Evolutionary conservation across 2,113 vertebrate genomes (phyloP).

Genomic region (Lepus timidus): DNA sequence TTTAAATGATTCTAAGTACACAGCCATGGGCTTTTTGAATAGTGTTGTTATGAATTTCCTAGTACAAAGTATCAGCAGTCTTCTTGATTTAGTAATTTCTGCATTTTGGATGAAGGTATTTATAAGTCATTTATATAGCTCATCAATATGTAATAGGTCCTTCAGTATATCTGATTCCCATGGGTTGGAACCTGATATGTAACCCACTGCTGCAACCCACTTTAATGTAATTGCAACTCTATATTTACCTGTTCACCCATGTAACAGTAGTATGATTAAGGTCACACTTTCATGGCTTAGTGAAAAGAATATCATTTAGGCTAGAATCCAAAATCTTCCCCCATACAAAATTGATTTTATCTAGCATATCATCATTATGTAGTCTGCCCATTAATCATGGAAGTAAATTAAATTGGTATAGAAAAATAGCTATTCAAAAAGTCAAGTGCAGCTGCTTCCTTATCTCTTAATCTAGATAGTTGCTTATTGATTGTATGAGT

Average conservation of each 20-base stretch:
- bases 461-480: neutral
- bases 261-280: conserved; percentile 61
- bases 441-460: conserved; percentile 21
- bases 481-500: conserved; percentile 28
- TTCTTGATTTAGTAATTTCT: conserved; percentile 58
- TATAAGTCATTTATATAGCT: conserved; percentile 62
- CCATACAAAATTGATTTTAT: conserved; percentile 48
- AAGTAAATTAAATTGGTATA: conserved; percentile 56
- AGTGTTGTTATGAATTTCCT: neutral
- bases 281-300: neutral
- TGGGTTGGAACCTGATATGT: conserved; percentile 41
- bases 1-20: conserved; percentile 21
- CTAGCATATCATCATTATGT: neutral
- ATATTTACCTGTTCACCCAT: conserved; percentile 41
- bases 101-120: conserved; percentile 65
- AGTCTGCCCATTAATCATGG: neutral
- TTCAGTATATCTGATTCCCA: conserved; percentile 39
- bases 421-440: conserved; percentile 44
- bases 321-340: neutral
- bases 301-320: conserved; percentile 57
- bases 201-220: neutral
- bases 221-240: conserved; percentile 51
- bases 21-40: neutral
- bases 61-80: neutral
- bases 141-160: conserved; percentile 70